Conservation (phyloP, 2,113 vertebrate species). For the Pachycephala philippinensis region DNA sequence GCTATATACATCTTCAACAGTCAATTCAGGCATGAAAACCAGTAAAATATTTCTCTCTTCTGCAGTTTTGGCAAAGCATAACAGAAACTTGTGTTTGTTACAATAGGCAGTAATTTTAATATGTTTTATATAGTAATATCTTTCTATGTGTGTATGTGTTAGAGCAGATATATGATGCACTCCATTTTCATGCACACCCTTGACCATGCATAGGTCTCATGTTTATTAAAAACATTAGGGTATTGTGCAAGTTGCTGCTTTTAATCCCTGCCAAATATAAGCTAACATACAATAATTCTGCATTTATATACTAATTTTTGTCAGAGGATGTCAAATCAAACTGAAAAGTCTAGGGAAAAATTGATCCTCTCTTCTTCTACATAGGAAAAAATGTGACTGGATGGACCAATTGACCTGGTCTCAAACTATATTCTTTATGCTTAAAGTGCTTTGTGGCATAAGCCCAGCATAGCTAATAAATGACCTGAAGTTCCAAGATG, state of each 20-base stretch:
- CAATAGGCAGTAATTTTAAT: background rate
- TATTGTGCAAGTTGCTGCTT: background rate
- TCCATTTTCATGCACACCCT: background rate
- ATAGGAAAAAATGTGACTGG: background rate
- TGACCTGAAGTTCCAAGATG: background rate
- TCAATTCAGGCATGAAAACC: background rate
- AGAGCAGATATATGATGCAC: background rate
- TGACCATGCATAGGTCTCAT: background rate
- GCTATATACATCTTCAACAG: background rate
- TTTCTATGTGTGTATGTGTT: background rate
- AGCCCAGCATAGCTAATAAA: background rate
- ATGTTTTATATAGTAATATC: background rate
- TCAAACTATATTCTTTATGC: background rate
- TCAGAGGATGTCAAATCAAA: background rate
- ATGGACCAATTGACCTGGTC: background rate
- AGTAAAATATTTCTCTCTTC: background rate
- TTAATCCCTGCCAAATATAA: background rate
- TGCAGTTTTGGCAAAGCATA: background rate
- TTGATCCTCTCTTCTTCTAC: background rate
- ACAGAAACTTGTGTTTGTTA: background rate
- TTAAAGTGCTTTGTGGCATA: background rate
- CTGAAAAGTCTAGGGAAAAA: background rate
- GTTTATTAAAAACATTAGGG: background rate
- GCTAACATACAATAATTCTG: background rate
- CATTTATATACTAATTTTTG: background rate